Base-by-base conservation (phyloP, 2,797 vertebrate genomes). In the Hipposideros larvatus region DNA sequence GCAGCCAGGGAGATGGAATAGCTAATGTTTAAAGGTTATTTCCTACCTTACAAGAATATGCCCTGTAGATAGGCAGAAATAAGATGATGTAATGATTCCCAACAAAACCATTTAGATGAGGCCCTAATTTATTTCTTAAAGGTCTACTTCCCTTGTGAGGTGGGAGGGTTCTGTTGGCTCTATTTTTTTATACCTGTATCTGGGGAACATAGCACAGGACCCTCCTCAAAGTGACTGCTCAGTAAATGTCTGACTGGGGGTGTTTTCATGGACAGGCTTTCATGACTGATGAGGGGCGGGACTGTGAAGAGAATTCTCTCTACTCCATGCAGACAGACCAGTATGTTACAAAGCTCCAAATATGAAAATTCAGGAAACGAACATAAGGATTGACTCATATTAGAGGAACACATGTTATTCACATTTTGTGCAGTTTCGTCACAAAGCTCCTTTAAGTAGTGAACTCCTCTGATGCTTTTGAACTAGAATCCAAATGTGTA, bases 11-110 rank as follows among this genome's bases (percentile, higher is more conserved):
- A 90, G 61, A 74, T 90, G 26, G 53, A 73, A 61, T 92, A 83
- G n/a, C 59, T 90, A 75, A 70, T 80, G 7, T 85, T 93, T 94
- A 93, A 87, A 90, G 66, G 63, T 97, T 95, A 93, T 78, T 79
- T 96, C 63, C 84, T 90, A 84, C 80, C 46, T 96, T 90, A 71
- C 34, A 95, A 93, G 63, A 85, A 75, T 31, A 83, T 91, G 28
- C 19, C 31, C 43, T 91, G 37, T 68, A 87, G 37, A 89, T 87
- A 75, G 63, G n/a, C 48, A 93, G 43, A 91, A 96, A 70, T 95
- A 86, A 92, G 70, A 84, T 59, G 37, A 46, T 68, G 79, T 90
- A 80, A 78, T 87, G 46, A 96, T 73, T 88, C 5, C 68, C 41
- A 94, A 46, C 8, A 63, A 96, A 95, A 65, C 24, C 55, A 66